A percentile compares a stretch with the other conserved stretches of the same genome.
These are phyloP conservation scores for Holacanthus passer DNA, from an alignment of 2,113 vertebrate species.

Conservation along the genomic window DNA sequence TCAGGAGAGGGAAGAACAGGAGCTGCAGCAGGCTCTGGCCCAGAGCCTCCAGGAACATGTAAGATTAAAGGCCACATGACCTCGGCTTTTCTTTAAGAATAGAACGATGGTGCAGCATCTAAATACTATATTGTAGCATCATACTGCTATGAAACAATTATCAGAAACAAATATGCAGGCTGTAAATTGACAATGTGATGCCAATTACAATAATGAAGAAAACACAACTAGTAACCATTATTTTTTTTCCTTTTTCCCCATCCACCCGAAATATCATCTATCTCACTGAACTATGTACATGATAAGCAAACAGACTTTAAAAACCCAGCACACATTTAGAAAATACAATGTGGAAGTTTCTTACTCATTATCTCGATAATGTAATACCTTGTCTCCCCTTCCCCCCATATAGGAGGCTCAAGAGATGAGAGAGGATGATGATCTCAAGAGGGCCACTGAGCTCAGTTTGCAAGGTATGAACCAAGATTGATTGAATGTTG, in stretches of 20 bases:
- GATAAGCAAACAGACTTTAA: not conserved
- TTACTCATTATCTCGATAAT: not conserved
- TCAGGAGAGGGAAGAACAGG: slow-evolving; percentile 96
- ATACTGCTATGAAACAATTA: not conserved
- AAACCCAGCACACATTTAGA: not conserved
- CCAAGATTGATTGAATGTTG: not conserved
- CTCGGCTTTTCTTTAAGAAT: not conserved
- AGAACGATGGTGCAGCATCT: not conserved
- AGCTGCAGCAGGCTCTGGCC: slow-evolving; percentile 96
- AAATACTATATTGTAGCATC: not conserved
- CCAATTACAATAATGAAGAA: too few relatives aligned
- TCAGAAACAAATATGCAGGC: not conserved
- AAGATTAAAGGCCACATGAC: slow-evolving; percentile 59
- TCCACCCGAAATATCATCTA: not conserved
- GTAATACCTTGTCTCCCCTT: not conserved
- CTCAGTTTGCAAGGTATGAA: slow-evolving; percentile 96
- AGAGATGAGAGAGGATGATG: slow-evolving; percentile 97
- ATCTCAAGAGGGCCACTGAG: slow-evolving; percentile 97
- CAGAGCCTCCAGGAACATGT: slow-evolving; percentile 99
- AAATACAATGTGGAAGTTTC: not conserved
- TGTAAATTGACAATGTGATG: too few relatives aligned
- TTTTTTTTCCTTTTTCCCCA: not conserved
- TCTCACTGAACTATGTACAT: not conserved
- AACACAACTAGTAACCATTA: too few relatives aligned
- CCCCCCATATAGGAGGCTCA: slow-evolving; percentile 89